A percentile compares a stretch with the other conserved stretches of the same genome.
Evolutionary conservation across 2,797 vertebrate genomes (phyloP).

Genomic region (Pangasius djambal): DNA sequence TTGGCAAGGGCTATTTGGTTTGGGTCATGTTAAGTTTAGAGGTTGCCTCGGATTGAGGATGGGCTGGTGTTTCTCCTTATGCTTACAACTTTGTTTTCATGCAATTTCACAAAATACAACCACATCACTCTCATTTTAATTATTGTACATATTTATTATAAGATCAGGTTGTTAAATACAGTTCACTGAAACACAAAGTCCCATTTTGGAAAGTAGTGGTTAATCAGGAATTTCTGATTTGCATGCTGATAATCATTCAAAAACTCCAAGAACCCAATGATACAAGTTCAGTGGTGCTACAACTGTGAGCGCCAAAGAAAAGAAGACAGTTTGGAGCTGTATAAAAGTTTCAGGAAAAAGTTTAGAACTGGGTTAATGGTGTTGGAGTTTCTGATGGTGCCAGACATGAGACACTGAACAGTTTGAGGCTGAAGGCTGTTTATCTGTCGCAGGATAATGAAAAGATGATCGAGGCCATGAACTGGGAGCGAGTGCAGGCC

Average conservation of each 20-base stretch:
- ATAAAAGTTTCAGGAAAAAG: neutral
- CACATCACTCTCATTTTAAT: neutral
- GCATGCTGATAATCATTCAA: neutral
- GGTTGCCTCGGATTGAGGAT: neutral
- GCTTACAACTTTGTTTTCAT: neutral
- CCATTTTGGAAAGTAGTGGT: neutral
- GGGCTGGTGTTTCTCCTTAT: neutral
- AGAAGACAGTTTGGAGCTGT: neutral
- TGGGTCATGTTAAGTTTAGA: neutral
- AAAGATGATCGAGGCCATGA: slow-evolving; percentile 8
- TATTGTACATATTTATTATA: neutral
- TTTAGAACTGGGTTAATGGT: neutral
- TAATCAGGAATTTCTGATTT: neutral
- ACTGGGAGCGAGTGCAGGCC: neutral
- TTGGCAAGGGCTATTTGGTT: neutral
- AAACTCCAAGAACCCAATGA: neutral
- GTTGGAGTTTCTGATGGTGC: neutral
- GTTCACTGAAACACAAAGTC: neutral
- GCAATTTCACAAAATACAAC: neutral
- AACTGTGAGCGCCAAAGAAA: neutral
- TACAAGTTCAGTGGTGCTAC: neutral
- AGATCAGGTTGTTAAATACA: neutral
- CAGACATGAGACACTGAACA: neutral
- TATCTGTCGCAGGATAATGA: slow-evolving; percentile 1
- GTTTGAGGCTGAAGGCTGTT: slow-evolving; percentile 11